Evolutionary conservation across 2,797 vertebrate species (phyloP), one percentile per base, ranked within the genome.

Genomic region (Momotus momota): DNA sequence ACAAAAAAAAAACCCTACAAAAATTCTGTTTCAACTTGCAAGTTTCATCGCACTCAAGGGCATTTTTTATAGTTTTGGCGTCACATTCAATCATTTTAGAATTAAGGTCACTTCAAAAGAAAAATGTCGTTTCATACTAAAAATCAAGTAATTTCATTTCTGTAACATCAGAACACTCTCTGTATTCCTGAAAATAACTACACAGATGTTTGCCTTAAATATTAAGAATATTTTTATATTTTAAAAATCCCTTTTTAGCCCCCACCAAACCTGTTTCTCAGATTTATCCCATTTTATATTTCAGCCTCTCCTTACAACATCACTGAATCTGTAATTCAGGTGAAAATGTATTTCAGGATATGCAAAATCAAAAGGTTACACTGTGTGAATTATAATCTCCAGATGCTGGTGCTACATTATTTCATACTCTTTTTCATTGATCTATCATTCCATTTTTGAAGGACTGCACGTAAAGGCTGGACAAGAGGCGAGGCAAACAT

Each of bases 341-440:
- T 60, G 58, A 88, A 79, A 93, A 90, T 46, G 1, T 26, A 45
- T 86, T 88, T 84, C 77, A 79, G 62, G 45, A 64, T 75, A 87
- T 46, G 45, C 79, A 94, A 96, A 95, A 88, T 71, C 75, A 81
- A 96, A 96, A 91, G 43, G 75, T 77, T 85, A 74, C 12, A 22
- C 26, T 81, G 57, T 61, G 65, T 66, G 93, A 94, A 94, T 81
- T 72, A 86, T n/a, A 66, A 14, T 69, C 69, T 48, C 58, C 52
- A 91, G 66, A 88, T 83, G 78, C 60, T 3, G 0, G 40, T 35
- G 49, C 26, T 60, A 48, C 21, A 31, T 89, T 80, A 52, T 64
- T 81, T 89, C 91, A 71, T 38, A 58, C 21, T 49, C 55, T 9
- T 90, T 38, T 67, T 85, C 58, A 80, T n/a, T 69, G 72, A 78